Conservation (phyloP, 2,888 invertebrate species). For the Cryptus viduatorius region DNA sequence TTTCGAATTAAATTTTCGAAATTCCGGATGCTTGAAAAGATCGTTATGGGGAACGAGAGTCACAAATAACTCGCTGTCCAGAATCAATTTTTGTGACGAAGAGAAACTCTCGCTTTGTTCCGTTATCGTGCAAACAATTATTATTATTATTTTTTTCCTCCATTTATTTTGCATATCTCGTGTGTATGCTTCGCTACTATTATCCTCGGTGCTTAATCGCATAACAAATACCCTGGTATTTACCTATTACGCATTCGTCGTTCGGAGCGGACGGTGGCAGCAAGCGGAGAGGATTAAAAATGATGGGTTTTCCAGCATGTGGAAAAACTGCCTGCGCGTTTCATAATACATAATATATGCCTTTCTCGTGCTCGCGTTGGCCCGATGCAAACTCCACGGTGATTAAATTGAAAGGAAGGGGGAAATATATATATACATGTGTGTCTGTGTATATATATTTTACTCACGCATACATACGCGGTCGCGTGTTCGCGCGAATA, state of each 20-base stretch:
- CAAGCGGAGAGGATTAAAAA: constrained; percentile 44
- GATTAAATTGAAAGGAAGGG: constrained; percentile 35
- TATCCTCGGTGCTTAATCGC: constrained; percentile 42
- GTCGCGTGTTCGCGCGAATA: constrained; percentile 61
- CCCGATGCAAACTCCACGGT: constrained; percentile 47
- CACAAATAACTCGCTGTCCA: not conserved
- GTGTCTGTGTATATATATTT: no score
- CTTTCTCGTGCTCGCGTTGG: constrained; percentile 46
- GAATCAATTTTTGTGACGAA: constrained; percentile 11
- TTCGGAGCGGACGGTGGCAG: not conserved
- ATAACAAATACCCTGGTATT: constrained; percentile 49
- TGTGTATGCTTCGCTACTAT: not conserved
- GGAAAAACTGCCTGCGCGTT: constrained; percentile 41
- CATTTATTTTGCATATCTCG: constrained; percentile 49
- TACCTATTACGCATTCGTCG: constrained; percentile 61
- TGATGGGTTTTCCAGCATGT: constrained; percentile 52
- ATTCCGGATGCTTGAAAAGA: not conserved
- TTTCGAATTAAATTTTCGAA: not conserved
- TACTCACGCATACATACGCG: constrained; percentile 20
- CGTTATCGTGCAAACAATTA: constrained; percentile 15
- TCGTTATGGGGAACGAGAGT: not conserved
- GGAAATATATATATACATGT: not conserved
- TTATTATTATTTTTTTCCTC: not conserved
- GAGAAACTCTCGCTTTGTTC: not conserved
- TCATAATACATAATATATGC: constrained; percentile 51